A percentile compares a stretch with the other conserved stretches of the same genome.
phyloP scores from a whole-genome alignment of 1,140 invertebrate species.

The Lepidotrigona ventralis region DNA sequence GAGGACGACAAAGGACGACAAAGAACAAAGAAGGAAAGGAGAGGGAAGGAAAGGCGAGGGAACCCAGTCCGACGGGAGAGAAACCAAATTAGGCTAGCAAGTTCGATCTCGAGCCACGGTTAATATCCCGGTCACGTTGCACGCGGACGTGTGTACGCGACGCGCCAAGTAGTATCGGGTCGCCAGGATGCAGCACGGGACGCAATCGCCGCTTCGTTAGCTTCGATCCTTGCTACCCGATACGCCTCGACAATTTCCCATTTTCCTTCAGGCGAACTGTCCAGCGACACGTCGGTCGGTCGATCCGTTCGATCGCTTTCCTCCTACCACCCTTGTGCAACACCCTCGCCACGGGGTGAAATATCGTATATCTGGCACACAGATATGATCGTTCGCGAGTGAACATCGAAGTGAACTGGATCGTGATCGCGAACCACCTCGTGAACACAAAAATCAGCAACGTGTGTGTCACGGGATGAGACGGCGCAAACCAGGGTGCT shows the following conservation, averaged over 20 bases:
- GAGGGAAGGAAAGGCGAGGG: too few relatives aligned
- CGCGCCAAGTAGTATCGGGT: background rate
- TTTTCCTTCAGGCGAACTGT: constrained; percentile 23
- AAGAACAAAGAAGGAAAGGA: too few relatives aligned
- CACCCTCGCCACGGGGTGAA: background rate
- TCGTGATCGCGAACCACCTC: background rate
- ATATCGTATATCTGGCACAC: background rate
- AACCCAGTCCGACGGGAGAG: constrained; percentile 5
- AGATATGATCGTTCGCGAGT: background rate
- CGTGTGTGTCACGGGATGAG: constrained; percentile 12
- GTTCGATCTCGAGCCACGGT: constrained; percentile 45
- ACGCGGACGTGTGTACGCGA: constrained; percentile 36
- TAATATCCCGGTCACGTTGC: constrained; percentile 39
- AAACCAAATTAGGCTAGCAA: constrained; percentile 30
- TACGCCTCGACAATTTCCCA: constrained; percentile 15
- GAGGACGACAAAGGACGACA: background rate
- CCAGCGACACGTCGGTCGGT: background rate
- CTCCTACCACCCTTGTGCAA: background rate
- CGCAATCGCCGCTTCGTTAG: constrained; percentile 27
- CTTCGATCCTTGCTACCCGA: constrained; percentile 17
- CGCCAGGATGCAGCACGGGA: constrained; percentile 37
- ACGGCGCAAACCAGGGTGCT: constrained; percentile 14
- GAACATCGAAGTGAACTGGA: background rate
- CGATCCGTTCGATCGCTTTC: constrained; percentile 6
- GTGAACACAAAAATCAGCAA: background rate